A percentile compares a stretch with the other conserved stretches of the same genome.
Conservation (phyloP, 2,113 vertebrate species). For the Marmota flaviventris region DNA sequence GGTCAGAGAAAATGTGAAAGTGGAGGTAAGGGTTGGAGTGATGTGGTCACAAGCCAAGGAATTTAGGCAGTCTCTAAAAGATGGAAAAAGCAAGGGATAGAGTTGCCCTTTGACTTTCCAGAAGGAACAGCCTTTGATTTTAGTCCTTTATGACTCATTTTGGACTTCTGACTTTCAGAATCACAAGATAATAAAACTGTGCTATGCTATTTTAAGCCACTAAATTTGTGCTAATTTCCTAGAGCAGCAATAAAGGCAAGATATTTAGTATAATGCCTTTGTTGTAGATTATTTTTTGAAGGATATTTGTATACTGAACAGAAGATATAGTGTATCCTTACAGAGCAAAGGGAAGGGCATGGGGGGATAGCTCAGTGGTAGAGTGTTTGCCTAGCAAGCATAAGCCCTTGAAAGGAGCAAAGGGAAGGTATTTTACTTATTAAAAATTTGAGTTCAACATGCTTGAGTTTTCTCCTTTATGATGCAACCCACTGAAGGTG, state of each 20-base stretch:
- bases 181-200: not conserved
- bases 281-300: conserved; percentile 18
- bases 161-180: conserved; percentile 1
- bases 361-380: too few species aligned
- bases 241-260: not conserved
- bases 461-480: not conserved
- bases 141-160: not conserved
- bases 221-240: not conserved
- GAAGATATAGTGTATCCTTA: not conserved
- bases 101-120: not conserved
- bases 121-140: conserved; percentile 41
- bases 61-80: not conserved
- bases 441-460: not conserved
- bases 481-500: not conserved
- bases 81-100: conserved; percentile 5
- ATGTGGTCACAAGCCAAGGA: not conserved
- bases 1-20: not conserved
- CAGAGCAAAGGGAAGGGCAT: not conserved
- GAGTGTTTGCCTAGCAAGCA: too few species aligned
- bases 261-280: conserved; percentile 1
- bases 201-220: not conserved
- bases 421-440: not conserved
- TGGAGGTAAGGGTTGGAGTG: not conserved
- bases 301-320: not conserved
- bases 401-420: too few species aligned